phyloP scores from a whole-genome alignment of 1,140 invertebrate species.

The Nylanderia fulva region DNA sequence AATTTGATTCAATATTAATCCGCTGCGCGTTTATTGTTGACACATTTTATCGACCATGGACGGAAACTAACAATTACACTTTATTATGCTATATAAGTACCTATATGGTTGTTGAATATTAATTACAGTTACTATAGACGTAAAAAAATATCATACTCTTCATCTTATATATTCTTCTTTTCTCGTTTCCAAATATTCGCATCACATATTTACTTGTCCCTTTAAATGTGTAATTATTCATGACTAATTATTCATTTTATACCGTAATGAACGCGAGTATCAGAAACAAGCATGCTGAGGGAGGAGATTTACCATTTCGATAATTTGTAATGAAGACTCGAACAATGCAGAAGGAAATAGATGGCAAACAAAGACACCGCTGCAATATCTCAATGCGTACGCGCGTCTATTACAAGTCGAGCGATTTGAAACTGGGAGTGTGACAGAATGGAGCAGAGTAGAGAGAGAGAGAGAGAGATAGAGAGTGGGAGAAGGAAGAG shows the following conservation, averaged over 20 bases:
- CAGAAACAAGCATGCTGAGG: background rate
- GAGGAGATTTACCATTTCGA: conserved; percentile 2
- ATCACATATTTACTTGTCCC: background rate
- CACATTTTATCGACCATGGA: background rate
- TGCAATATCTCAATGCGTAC: background rate
- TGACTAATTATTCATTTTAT: conserved; percentile 33
- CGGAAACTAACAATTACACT: background rate
- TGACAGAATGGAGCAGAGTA: background rate
- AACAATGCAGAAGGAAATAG: conserved; percentile 7
- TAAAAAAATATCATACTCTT: too few species aligned
- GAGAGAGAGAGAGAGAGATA: too few species aligned
- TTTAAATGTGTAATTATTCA: background rate
- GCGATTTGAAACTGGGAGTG: conserved; percentile 4
- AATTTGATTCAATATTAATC: conserved; percentile 22
- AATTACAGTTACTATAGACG: too few species aligned
- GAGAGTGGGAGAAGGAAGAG: background rate
- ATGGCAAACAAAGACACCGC: background rate
- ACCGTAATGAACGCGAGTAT: background rate
- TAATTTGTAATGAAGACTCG: conserved; percentile 19
- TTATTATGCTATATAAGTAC: background rate
- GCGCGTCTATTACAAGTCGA: conserved; percentile 32
- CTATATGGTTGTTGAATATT: background rate
- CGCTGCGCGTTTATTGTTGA: background rate
- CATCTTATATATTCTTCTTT: background rate
- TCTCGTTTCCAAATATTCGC: background rate